Conservation (phyloP, 2,113 vertebrate species). For the Emberiza fucata region DNA sequence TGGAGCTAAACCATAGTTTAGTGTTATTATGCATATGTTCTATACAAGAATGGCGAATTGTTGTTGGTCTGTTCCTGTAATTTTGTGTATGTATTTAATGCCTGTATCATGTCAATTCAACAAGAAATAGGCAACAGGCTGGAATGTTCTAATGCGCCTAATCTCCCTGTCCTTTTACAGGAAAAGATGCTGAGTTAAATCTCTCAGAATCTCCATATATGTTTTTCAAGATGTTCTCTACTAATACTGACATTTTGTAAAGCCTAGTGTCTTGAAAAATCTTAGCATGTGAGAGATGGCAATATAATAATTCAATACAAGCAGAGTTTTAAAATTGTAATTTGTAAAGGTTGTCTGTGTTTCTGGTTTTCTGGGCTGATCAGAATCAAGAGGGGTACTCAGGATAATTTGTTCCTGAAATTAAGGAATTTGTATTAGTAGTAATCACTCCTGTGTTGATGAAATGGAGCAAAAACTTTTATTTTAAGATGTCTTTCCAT, state of each 20-base stretch:
- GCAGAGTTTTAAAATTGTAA: not conserved
- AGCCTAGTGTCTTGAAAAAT: not conserved
- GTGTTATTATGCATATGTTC: not conserved
- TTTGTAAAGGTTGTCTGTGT: not conserved
- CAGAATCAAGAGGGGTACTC: not conserved
- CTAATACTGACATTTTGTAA: not conserved
- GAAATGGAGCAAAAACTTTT: not conserved
- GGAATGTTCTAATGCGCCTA: not conserved
- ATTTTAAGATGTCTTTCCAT: not conserved
- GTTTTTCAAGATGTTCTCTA: not conserved
- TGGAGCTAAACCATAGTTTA: not conserved
- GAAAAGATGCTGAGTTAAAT: not conserved
- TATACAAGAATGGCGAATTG: rapidly evolving
- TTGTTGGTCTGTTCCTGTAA: not conserved
- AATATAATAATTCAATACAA: not conserved
- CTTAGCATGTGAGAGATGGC: not conserved
- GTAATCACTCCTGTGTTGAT: not conserved
- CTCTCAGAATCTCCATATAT: not conserved
- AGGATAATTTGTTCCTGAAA: not conserved
- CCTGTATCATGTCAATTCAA: not conserved
- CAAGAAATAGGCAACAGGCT: not conserved
- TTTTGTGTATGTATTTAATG: not conserved
- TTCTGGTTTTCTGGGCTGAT: not conserved
- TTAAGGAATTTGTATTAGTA: not conserved
- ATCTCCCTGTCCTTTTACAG: not conserved